Evolutionary conservation across 2,797 vertebrate species (phyloP).

Genomic region (Poeciliopsis turneri): DNA sequence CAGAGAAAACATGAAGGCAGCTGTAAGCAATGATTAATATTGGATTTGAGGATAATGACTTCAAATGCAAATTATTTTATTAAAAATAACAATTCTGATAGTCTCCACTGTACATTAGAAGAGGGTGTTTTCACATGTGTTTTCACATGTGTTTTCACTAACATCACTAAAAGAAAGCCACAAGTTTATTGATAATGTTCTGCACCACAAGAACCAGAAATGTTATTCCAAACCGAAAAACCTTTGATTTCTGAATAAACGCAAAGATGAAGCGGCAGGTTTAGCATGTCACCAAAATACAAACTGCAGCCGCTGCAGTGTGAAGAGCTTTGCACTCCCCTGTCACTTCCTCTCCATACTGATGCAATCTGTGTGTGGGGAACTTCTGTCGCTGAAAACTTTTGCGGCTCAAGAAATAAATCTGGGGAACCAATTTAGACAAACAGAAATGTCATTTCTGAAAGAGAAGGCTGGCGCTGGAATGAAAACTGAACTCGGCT

Average conservation of each 20-base stretch:
- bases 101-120: neutral
- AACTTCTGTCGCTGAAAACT: neutral
- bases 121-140: too few species aligned
- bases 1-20: neutral
- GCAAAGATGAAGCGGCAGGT: neutral
- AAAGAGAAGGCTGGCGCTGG: neutral
- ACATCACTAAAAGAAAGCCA: neutral
- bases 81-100: neutral
- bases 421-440: neutral
- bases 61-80: neutral
- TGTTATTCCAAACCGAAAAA: neutral
- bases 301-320: neutral
- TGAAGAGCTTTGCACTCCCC: constrained; percentile 1
- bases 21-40: neutral
- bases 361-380: neutral
- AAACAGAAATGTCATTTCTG: neutral
- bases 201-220: neutral
- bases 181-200: neutral
- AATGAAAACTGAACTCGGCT: neutral
- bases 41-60: constrained; percentile 1
- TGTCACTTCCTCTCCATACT: neutral
- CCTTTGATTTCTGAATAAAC: neutral
- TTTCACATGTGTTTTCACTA: neutral
- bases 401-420: neutral
- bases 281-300: neutral